phyloP scores from a whole-genome alignment of 2,797 vertebrate species.

The Tragopan temminckii region DNA sequence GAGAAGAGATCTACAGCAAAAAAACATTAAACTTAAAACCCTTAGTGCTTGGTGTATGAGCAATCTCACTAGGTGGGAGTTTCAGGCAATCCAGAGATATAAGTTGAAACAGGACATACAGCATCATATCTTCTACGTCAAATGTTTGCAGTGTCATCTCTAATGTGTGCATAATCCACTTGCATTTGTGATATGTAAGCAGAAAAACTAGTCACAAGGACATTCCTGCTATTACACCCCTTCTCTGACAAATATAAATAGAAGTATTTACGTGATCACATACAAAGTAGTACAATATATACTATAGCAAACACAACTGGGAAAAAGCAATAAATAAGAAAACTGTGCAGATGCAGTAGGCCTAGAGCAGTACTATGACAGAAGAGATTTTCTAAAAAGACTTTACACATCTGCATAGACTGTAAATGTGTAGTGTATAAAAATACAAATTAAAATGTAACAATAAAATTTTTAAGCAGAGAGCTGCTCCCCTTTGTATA shows the following conservation, averaged over 20 bases:
- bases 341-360: conserved; percentile 9
- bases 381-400: conserved; percentile 35
- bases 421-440: background rate
- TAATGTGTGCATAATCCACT: background rate
- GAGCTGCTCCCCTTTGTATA: background rate
- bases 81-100: background rate
- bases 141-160: background rate
- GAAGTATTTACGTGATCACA: background rate
- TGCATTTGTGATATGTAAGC: background rate
- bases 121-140: background rate
- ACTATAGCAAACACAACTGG: background rate
- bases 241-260: background rate
- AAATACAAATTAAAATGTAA: background rate
- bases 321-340: conserved; percentile 55
- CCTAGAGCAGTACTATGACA: conserved; percentile 1
- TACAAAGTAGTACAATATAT: background rate
- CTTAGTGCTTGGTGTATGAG: background rate
- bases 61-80: background rate
- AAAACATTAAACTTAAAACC: background rate
- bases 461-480: background rate
- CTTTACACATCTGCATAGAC: conserved; percentile 11
- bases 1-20: background rate
- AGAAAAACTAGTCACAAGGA: background rate
- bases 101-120: background rate
- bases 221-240: background rate